These are phyloP conservation scores for Mus spicilegus DNA, from an alignment of 2,113 vertebrate species.

Conservation along the genomic window DNA sequence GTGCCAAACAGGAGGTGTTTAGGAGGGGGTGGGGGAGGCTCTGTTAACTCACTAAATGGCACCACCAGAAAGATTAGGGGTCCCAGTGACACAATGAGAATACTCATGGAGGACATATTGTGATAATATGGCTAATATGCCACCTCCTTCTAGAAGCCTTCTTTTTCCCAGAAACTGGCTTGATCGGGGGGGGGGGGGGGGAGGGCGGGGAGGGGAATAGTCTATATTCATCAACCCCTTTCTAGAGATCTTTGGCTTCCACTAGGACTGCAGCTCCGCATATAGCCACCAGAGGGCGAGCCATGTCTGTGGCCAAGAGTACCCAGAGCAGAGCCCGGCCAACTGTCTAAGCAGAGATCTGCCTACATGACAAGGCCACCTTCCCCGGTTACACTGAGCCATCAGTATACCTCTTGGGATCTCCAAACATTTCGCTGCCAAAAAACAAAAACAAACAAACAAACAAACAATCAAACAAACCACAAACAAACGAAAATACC, in stretches of 20 bases:
- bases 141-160: background rate
- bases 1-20: background rate
- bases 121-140: background rate
- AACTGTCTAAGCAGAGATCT: background rate
- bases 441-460: background rate
- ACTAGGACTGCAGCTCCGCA: conserved; percentile 4
- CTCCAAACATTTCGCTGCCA: background rate
- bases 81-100: background rate
- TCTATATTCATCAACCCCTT: background rate
- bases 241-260: background rate
- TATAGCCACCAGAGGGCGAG: conserved; percentile 67
- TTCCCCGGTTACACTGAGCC: accelerated
- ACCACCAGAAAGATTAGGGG: background rate
- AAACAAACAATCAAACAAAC: too few species aligned
- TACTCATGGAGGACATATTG: background rate
- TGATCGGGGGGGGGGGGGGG: background rate
- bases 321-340: background rate
- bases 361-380: background rate
- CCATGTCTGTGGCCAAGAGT: conserved; percentile 5
- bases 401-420: background rate
- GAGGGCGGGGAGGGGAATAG: background rate
- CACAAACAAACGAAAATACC: too few species aligned
- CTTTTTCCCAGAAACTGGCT: background rate
- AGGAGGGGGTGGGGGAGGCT: background rate
- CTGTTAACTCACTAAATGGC: background rate